Percentiles rank a stretch among this genome's conserved stretches.
phyloP scores from a whole-genome alignment of 1,140 invertebrate species.

The Cyclina sinensis region DNA sequence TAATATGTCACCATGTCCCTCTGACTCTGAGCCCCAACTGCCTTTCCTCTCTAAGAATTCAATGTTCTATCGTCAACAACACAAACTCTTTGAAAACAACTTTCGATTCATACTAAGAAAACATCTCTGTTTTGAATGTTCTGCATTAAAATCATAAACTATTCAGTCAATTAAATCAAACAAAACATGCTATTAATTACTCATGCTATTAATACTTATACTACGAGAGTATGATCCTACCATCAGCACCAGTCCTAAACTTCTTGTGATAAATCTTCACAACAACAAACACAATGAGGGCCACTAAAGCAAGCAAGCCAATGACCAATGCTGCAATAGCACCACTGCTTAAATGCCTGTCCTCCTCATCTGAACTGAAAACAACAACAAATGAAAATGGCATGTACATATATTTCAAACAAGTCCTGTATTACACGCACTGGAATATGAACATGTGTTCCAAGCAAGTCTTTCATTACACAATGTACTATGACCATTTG shows the following conservation, averaged over 20 bases:
- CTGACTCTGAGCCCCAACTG: too few species aligned
- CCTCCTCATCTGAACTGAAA: background rate
- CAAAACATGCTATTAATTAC: background rate
- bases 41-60: too few species aligned
- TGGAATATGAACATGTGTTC: too few species aligned
- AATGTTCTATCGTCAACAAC: too few species aligned
- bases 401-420: too few species aligned
- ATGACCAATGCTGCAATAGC: slow-evolving; percentile 37
- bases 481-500: too few species aligned
- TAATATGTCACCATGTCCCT: too few species aligned
- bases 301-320: slow-evolving; percentile 4
- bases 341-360: slow-evolving; percentile 13
- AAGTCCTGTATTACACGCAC: too few species aligned
- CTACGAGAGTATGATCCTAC: background rate
- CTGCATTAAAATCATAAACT: background rate
- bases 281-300: background rate
- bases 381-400: too few species aligned
- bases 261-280: slow-evolving; percentile 42
- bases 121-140: background rate
- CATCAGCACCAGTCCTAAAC: background rate
- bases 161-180: background rate
- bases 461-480: too few species aligned
- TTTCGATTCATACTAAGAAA: too few species aligned
- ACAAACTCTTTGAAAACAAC: too few species aligned
- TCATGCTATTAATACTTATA: background rate